Percentiles rank a stretch among this genome's conserved stretches.
These are phyloP conservation scores for Dendrolimus punctatus DNA, from an alignment of 1,140 invertebrate genomes.

Conservation along the genomic window DNA sequence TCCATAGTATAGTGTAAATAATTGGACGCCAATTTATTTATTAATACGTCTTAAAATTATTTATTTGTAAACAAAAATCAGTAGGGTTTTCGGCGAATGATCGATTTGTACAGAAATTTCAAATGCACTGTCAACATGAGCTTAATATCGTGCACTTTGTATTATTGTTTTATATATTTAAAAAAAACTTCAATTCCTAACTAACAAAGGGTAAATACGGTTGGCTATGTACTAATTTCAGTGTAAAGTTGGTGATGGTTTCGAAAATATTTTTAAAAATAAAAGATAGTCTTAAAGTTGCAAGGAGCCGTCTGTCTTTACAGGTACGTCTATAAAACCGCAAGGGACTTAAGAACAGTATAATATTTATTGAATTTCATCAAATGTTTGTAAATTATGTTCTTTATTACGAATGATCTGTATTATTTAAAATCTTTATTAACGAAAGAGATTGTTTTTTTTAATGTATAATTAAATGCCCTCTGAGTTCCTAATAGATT, in stretches of 20 bases:
- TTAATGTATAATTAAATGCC: constrained; percentile 14
- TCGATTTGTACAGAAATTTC: too few relatives aligned
- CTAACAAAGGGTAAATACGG: constrained; percentile 18
- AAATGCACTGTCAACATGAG: too few relatives aligned
- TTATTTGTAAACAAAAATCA: too few relatives aligned
- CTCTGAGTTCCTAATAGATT: constrained; percentile 46
- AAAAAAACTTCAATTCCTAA: constrained; percentile 6
- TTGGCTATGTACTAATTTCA: constrained; percentile 17
- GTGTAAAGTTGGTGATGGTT: constrained; percentile 25
- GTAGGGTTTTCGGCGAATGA: too few relatives aligned
- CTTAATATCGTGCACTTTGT: background rate
- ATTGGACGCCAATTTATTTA: too few relatives aligned
- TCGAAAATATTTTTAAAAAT: too few relatives aligned
- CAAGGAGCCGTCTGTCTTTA: constrained; percentile 36
- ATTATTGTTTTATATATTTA: background rate
- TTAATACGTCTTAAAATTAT: too few relatives aligned
- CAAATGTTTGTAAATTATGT: constrained; percentile 17
- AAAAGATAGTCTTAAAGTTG: too few relatives aligned
- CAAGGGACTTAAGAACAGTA: constrained; percentile 46
- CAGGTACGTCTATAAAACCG: constrained; percentile 60
- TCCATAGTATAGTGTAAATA: too few relatives aligned
- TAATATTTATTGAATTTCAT: constrained; percentile 27
- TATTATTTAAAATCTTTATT: constrained; percentile 13
- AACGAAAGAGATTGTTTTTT: constrained; percentile 1
- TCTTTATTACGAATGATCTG: constrained; percentile 23